These are phyloP conservation scores for Coturnix japonica DNA, from an alignment of 2,113 vertebrate species.

Conservation along the genomic window DNA sequence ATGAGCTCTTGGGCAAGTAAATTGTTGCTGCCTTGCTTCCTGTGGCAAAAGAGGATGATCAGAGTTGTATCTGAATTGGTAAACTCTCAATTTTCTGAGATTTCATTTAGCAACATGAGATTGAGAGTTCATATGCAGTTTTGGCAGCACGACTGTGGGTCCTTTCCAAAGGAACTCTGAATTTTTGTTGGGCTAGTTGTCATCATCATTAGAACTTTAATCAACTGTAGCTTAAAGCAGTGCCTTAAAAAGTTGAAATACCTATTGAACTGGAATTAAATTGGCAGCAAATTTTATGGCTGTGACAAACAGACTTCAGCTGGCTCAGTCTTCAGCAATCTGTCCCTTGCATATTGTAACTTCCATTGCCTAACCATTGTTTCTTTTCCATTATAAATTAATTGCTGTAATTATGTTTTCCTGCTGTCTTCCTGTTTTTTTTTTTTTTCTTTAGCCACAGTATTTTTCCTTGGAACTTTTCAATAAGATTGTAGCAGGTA, in stretches of 20 bases:
- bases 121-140: not conserved
- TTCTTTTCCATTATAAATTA: constrained; percentile 51
- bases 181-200: not conserved
- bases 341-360: not conserved
- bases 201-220: not conserved
- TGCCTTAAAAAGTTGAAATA: not conserved
- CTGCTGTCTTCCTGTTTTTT: constrained; percentile 47
- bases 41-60: not conserved
- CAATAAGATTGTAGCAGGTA: not conserved
- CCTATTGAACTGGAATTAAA: not conserved
- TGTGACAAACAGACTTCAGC: constrained; percentile 12
- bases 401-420: constrained; percentile 19
- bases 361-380: constrained; percentile 53
- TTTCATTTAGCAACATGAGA: not conserved
- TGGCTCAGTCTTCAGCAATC: constrained; percentile 51
- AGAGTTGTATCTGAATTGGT: not conserved
- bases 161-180: not conserved
- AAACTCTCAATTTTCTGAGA: not conserved
- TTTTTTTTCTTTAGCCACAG: not conserved
- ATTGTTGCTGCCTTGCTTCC: not conserved
- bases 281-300: not conserved
- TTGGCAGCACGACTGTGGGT: not conserved
- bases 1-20: not conserved
- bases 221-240: not conserved
- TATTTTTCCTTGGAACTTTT: not conserved